Base-by-base conservation (phyloP, 2,113 vertebrate species). In the Donacobius atricapilla region DNA sequence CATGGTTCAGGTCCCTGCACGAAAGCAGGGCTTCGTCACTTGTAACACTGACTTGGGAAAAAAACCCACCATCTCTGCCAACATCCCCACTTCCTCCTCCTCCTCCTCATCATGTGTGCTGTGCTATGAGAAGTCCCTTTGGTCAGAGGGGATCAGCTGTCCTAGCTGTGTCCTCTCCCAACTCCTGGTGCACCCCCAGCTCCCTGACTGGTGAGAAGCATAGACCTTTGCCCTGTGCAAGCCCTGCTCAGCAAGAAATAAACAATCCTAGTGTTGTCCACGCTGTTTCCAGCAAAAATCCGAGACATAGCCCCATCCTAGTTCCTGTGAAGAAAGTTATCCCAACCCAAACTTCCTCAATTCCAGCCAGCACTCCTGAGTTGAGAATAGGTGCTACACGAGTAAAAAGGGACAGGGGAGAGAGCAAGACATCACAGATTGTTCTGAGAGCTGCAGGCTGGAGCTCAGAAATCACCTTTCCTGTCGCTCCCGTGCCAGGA, bases 31-130 rank as follows among this genome's bases (percentile, higher is more conserved):
- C 31, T 68, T 22, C 25, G 5, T 24, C 78, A 44, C 0, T 0
- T 1, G 0, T 23, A 44, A 30, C 0, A 0, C 24, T 37, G 15
- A 13, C 44, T 54, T 60, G 48, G 54, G 53, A 72, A 77, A 44
- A 40, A 87, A 87, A 44, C n/a, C n/a, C 1, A 2, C 20, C 24
- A 27, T 63, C 1, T 4, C 17, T 68, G 31, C 3, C 2, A 58
- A 35, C 2, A 2, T 40, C 9, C 11, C 13, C 14, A 1, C 11
- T 37, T 64, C 60, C n/a, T n/a, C n/a, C 23, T 81, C 13, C 56
- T 39, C 21, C 39, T 33, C 10, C 11, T 82, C 54, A 30, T 57
- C 27, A 13, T 5, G 5, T 5, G 8, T 61, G 4, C 35, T 77
- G 19, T 14, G 25, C 15, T 63, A 2, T 23, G 60, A 17, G 5